Conservation (phyloP, 1,140 invertebrate species). For the Coptotermes formosanus region DNA sequence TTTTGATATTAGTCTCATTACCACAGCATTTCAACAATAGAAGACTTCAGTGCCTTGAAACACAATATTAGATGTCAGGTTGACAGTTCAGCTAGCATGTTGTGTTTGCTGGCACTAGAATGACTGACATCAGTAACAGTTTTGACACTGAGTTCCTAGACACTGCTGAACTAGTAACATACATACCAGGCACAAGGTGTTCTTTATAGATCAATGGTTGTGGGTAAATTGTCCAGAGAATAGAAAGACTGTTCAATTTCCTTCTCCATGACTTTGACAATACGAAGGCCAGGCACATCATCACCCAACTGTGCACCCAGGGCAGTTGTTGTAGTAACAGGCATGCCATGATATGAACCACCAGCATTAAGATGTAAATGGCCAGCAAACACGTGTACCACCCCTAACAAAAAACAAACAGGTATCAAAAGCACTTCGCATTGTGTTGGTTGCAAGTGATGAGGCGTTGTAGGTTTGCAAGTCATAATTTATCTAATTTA, state of each 20-base stretch:
- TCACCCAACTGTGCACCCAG: constrained; percentile 52
- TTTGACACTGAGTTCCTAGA: too few relatives aligned
- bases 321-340: constrained; percentile 55
- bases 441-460: too few relatives aligned
- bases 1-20: too few relatives aligned
- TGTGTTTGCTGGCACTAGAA: too few relatives aligned
- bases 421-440: too few relatives aligned
- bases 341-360: constrained; percentile 49
- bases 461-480: too few relatives aligned
- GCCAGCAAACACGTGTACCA: constrained; percentile 56
- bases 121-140: too few relatives aligned
- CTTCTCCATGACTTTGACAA: constrained; percentile 48
- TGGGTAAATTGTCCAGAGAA: constrained; percentile 30
- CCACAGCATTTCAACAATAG: too few relatives aligned
- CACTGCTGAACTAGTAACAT: neutral
- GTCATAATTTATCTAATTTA: too few relatives aligned
- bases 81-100: too few relatives aligned
- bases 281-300: constrained; percentile 50
- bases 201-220: neutral
- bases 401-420: constrained; percentile 40
- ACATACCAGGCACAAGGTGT: neutral
- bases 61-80: too few relatives aligned
- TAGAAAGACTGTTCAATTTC: constrained; percentile 47
- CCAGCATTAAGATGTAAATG: constrained; percentile 59
- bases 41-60: too few relatives aligned